Base-by-base conservation (phyloP, 1,140 invertebrate genomes). In the Hesperophylax magnus region DNA sequence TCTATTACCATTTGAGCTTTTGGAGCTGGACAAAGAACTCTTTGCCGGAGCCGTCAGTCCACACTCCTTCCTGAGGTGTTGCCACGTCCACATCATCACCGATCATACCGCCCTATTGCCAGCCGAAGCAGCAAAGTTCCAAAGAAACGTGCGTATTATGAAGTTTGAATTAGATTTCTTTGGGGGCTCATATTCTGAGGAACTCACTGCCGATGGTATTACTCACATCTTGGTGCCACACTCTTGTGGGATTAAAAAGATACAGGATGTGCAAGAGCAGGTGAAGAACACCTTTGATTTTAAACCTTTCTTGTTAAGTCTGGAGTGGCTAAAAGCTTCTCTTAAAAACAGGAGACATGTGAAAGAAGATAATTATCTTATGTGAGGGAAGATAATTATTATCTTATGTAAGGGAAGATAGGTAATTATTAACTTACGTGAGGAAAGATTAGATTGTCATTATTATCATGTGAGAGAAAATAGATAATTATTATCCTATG, bases 11-110 rank as follows among this genome's bases (percentile, higher is more conserved):
- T 20, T 69, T 22, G 82, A 84, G 69, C 58, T 81, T 5, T 27
- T 52, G 11, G 58, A 77, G 9, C 18, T 84, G 61, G 82, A 84
- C 74, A 54, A 76, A 31, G 67, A 71, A 65, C 22, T 84, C 20
- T 81, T 84, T 61, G 20, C 53, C 17, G 63, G 61, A 17, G 67
- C 58, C 7, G 11, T 54, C 15, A 84, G 56, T 74, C 82, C 82
- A n/a, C 78, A 84, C 71, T 84, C 82, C n/a, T 84, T 84, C 63
- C 52, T 84, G 63, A 61, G 82, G 22, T n/a, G 31, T 17, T 84
- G 77, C 52, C 69, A 65, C 27, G 47, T 81, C 24, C 58, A 81
- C 39, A 52, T 78, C 17, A 24, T 78, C 15, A 0, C 24, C 3
- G 60, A 78, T 22, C 67, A 65, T 67, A 54, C 60, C 18, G 53